phyloP scores from a whole-genome alignment of 2,113 vertebrate species.

The Larimichthys polyactis region DNA sequence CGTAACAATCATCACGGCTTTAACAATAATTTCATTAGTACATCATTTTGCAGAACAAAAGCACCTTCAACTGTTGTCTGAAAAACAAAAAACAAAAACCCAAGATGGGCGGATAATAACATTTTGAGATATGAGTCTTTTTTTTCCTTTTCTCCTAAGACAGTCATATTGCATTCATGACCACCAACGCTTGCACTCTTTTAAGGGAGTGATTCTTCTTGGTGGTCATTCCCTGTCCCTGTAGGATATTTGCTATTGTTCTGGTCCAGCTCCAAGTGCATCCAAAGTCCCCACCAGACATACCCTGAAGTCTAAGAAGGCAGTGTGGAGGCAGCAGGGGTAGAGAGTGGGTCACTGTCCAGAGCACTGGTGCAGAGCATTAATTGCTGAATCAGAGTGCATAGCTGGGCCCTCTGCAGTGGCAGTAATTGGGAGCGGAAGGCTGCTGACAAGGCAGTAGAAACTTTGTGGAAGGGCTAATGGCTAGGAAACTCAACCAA shows the following conservation, averaged over 20 bases:
- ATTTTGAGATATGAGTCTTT: neutral
- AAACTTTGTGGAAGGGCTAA: conserved; percentile 65
- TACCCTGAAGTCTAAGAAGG: conserved; percentile 3
- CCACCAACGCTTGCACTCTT: conserved; percentile 17
- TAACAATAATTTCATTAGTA: neutral
- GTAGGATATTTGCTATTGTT: conserved; percentile 38
- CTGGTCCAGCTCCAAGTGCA: conserved; percentile 29
- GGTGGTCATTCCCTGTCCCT: neutral
- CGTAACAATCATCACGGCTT: neutral
- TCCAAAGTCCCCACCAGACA: conserved; percentile 32
- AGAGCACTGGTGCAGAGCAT: conserved; percentile 55
- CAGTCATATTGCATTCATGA: neutral
- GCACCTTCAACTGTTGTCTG: neutral
- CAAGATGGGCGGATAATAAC: neutral
- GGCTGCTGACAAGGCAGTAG: conserved; percentile 71
- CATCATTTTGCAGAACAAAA: conserved; percentile 9
- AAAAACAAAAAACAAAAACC: neutral
- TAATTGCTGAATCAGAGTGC: conserved; percentile 76
- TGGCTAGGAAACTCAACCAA: conserved; percentile 40
- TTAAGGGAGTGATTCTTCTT: conserved; percentile 17
- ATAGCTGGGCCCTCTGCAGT: conserved; percentile 61
- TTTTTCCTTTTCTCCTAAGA: neutral
- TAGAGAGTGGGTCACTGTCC: conserved; percentile 56
- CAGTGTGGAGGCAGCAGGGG: conserved; percentile 18
- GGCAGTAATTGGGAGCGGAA: conserved; percentile 73